Base-by-base conservation (phyloP, 2,113 vertebrate genomes). In the Hemibagrus wyckioides region DNA sequence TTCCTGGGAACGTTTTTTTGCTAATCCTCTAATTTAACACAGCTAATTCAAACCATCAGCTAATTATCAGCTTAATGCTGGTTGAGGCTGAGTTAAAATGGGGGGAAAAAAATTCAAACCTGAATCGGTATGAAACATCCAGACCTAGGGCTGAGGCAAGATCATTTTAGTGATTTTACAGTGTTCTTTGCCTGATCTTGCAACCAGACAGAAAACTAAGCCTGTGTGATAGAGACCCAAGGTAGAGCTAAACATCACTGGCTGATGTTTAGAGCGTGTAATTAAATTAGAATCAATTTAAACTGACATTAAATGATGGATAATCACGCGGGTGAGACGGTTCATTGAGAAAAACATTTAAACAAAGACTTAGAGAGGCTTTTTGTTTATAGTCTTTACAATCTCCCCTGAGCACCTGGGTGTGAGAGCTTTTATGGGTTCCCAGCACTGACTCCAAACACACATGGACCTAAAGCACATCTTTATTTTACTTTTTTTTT, bases 321-420 rank as follows among this genome's bases (percentile, higher is more conserved):
- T 77, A 87, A 87, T 87, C 77, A 65, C 25, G 8, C 2, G 4
- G 56, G 39, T 50, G 69, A 83, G 61, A 86, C 30, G 65, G 19
- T 83, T 86, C 88, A 86, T 86, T 86, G 73, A 86, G 84, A 88
- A 90, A 83, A 91, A 87, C 56, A 63, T 67, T 88, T 87, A 86
- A 87, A 90, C 89, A 90, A 86, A 89, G 89, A 87, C 89, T 86
- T 82, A 54, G 57, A 15, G 85, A 86, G 81, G 57, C 80, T 80
- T 81, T 90, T 80, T 91, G 87, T 90, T 92, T 90, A 90, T 73
- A 90, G 82, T 88, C 85, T 79, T 89, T 88, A 82, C 85, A 90
- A 87, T 81, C 88, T 90, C 89, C 88, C 85, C 86, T 88, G 90
- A 91, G 86, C 92, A 93, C 93, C 92, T 94, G 86, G 86, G 80